A percentile compares a stretch with the other conserved stretches of the same genome.
These are phyloP conservation scores for Noctuana brunneofusca DNA, from an alignment of 2,888 invertebrate species.

Conservation along the genomic window DNA sequence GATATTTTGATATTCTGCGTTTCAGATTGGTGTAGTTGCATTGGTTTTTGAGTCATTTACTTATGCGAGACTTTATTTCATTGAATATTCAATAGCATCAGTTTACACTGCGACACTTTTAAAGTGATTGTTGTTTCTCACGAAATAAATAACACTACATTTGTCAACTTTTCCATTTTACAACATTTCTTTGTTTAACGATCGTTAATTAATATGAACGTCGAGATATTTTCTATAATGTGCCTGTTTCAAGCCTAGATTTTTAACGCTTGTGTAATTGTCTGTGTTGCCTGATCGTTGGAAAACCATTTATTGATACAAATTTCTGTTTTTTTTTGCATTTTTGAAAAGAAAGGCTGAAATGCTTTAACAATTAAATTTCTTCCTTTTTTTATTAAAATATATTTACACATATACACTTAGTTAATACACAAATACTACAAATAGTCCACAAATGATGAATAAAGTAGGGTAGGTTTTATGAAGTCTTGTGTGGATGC, in stretches of 20 bases:
- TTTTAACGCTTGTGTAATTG: not conserved
- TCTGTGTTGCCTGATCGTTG: not conserved
- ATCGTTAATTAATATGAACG: not conserved
- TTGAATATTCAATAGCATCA: slow-evolving; percentile 28
- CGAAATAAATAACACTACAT: slow-evolving; percentile 23
- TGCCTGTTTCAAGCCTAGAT: slow-evolving; percentile 11
- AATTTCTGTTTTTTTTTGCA: too few relatives aligned
- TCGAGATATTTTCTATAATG: slow-evolving; percentile 9
- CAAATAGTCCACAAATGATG: too few relatives aligned
- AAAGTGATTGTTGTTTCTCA: slow-evolving; percentile 26
- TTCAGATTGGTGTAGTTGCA: slow-evolving; percentile 1
- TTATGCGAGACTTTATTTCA: slow-evolving; percentile 22
- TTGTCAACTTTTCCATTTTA: slow-evolving; percentile 25
- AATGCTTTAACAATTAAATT: too few relatives aligned
- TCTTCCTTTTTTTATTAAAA: too few relatives aligned
- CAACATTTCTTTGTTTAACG: slow-evolving; percentile 13
- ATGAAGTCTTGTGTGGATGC: too few relatives aligned
- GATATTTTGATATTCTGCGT: not conserved
- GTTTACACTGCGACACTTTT: slow-evolving; percentile 32
- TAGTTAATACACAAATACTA: too few relatives aligned
- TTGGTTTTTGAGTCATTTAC: slow-evolving; percentile 24
- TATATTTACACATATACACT: too few relatives aligned
- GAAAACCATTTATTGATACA: too few relatives aligned
- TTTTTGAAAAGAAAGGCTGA: too few relatives aligned
- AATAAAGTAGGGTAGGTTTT: too few relatives aligned